Evolutionary conservation across 2,888 invertebrate genomes (phyloP), one percentile per base, ranked within the genome.

Genomic region (Mesopsocus fuscifrons): DNA sequence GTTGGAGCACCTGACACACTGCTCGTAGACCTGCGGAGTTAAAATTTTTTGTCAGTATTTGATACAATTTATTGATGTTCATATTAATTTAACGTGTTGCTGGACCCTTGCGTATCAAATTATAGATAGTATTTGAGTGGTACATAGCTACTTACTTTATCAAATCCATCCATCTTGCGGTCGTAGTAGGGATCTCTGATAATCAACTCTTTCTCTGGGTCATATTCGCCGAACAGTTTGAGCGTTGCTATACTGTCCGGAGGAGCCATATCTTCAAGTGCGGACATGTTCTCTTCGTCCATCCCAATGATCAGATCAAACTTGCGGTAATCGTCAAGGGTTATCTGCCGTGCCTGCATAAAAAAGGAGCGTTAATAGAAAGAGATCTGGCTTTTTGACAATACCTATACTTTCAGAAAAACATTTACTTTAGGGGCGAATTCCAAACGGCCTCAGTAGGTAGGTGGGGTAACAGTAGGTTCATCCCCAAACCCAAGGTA

Each of bases 291-390:
- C 11, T 74, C 73, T 44, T 84, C 70, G 59, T 95, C 95, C 92
- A 94, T 94, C 5, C 92, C 94, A 65, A 95, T 88, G 52, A 95
- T 91, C 58, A 73, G 85, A 60, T 92, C 81, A 59, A 79, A 95
- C 9, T 71, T 64, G 8, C 66, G 58, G 53, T 87, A 94, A 57
- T 95, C 94, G 15, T 71, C 66, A 32, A 66, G 55, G 5, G 62
- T 68, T 38, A 92, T 69, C 84, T 91, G 57, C 13, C 66, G 26
- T 11, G 11, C 26, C 26, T 26, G 26, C 6, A 26, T n/a, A n/a
- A n/a, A n/a, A n/a, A n/a, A n/a, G n/a, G n/a, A n/a, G n/a, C n/a
- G n/a, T n/a, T n/a, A n/a, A n/a, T n/a, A n/a, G n/a, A n/a, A n/a
- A n/a, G n/a, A n/a, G n/a, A n/a, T n/a, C n/a, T n/a, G n/a, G n/a